Conservation (phyloP, 1,140 invertebrate species). For the Micrasema minimum region DNA sequence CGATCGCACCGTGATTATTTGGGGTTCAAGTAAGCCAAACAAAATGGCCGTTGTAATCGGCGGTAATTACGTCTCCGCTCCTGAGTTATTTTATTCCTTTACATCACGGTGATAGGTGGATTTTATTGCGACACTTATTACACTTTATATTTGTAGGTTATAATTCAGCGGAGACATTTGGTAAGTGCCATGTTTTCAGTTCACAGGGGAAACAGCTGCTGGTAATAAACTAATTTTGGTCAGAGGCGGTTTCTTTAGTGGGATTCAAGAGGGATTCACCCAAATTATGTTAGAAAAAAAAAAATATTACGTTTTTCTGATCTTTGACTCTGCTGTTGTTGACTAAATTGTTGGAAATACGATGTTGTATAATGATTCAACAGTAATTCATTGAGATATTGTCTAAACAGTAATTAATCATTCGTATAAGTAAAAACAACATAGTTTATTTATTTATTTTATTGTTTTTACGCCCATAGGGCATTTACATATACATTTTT, state of each 20-base stretch:
- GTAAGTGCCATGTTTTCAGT: conserved; percentile 24
- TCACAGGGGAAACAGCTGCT: conserved; percentile 10
- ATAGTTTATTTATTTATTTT: too few species aligned
- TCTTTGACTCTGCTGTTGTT: too few species aligned
- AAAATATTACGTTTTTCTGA: neutral
- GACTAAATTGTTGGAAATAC: too few species aligned
- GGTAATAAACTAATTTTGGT: conserved; percentile 20
- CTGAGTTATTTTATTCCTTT: conserved; percentile 41
- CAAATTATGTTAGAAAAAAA: conserved; percentile 16
- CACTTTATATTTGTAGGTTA: conserved; percentile 41
- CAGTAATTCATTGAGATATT: too few species aligned
- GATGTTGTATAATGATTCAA: neutral
- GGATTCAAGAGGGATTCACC: neutral
- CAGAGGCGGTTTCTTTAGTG: conserved; percentile 1
- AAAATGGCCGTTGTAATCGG: conserved; percentile 33
- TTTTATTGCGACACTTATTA: conserved; percentile 46
- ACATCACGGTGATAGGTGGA: conserved; percentile 40
- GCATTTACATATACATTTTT: too few species aligned
- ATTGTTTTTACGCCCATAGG: too few species aligned
- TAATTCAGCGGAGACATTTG: conserved; percentile 33
- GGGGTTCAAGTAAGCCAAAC: conserved; percentile 5
- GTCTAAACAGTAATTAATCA: too few species aligned
- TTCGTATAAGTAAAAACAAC: too few species aligned
- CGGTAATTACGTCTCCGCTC: conserved; percentile 24
- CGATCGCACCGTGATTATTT: conserved; percentile 18